Percentiles rank a stretch among this genome's conserved stretches.
These are phyloP conservation scores for Agelastica alni DNA, from an alignment of 2,888 invertebrate species.

Conservation along the genomic window DNA sequence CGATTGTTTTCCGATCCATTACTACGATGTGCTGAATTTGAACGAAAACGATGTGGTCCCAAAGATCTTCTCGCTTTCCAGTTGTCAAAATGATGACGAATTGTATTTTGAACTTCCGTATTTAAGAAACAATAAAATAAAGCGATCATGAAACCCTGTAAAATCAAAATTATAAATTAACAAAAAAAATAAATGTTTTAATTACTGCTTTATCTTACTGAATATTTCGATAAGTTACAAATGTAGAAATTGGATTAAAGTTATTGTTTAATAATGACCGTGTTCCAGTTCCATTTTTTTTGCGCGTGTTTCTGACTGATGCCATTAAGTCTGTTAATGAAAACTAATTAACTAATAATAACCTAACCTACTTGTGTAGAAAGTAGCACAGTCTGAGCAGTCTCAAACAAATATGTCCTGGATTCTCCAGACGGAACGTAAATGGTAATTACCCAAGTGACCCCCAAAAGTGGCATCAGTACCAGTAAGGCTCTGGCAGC, in stretches of 20 bases:
- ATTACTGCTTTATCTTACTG: no score
- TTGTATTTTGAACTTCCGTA: constrained; percentile 85
- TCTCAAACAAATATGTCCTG: constrained; percentile 73
- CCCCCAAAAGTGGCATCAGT: constrained; percentile 87
- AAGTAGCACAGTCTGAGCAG: constrained; percentile 68
- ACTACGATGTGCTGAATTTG: constrained; percentile 80
- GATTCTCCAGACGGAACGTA: constrained; percentile 78
- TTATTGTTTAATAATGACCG: no score
- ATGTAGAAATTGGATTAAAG: no score
- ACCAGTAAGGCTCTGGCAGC: constrained; percentile 90
- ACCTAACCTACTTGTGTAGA: constrained; percentile 92
- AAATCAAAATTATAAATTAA: constrained; percentile 34
- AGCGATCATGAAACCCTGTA: constrained; percentile 86
- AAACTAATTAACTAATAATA: no score
- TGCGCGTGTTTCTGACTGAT: no score
- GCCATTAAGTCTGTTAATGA: no score
- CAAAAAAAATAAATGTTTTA: no score
- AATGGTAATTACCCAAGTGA: constrained; percentile 86
- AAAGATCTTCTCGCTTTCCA: constrained; percentile 74
- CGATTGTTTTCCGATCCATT: no score
- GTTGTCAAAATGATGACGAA: constrained; percentile 78
- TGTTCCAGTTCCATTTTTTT: no score
- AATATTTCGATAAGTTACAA: no score
- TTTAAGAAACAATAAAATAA: constrained; percentile 92
- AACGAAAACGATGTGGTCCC: constrained; percentile 66